These are phyloP conservation scores for Mesoligia furuncula DNA, from an alignment of 2,888 invertebrate genomes.

Conservation along the genomic window DNA sequence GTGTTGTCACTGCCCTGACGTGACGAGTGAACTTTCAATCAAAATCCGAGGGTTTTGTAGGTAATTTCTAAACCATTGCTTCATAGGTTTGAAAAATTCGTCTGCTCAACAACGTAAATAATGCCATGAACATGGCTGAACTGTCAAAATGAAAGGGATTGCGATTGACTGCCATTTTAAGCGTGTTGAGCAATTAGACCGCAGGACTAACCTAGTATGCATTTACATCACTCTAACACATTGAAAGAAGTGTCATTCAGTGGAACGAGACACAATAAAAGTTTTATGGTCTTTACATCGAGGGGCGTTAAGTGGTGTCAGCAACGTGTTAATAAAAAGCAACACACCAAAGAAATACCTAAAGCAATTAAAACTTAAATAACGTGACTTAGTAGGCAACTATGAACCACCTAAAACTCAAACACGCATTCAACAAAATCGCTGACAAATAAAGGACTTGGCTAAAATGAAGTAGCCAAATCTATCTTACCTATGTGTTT, in stretches of 20 bases:
- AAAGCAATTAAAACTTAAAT: slow-evolving; percentile 7
- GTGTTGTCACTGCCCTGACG: no score
- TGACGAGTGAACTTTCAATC: no score
- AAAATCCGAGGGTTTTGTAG: background rate
- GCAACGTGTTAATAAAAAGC: background rate
- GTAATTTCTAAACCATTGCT: background rate
- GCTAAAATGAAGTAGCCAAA: slow-evolving; percentile 15
- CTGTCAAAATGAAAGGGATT: background rate
- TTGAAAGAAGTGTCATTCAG: no score
- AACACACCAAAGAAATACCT: background rate
- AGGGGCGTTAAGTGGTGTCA: no score
- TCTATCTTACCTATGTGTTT: background rate
- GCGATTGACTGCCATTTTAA: background rate
- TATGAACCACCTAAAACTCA: slow-evolving; percentile 5
- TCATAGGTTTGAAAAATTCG: background rate
- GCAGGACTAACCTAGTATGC: background rate
- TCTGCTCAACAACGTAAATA: background rate
- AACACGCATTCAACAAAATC: slow-evolving; percentile 13
- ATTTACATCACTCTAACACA: background rate
- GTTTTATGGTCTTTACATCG: no score
- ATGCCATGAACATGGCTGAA: background rate
- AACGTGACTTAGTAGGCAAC: slow-evolving; percentile 9
- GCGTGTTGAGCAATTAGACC: background rate
- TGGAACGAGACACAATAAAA: no score
- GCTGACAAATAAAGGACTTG: slow-evolving; percentile 23